Percentiles rank a stretch among this genome's conserved stretches.
Conservation (phyloP, 2,113 vertebrate genomes). For the Helogale parvula region DNA sequence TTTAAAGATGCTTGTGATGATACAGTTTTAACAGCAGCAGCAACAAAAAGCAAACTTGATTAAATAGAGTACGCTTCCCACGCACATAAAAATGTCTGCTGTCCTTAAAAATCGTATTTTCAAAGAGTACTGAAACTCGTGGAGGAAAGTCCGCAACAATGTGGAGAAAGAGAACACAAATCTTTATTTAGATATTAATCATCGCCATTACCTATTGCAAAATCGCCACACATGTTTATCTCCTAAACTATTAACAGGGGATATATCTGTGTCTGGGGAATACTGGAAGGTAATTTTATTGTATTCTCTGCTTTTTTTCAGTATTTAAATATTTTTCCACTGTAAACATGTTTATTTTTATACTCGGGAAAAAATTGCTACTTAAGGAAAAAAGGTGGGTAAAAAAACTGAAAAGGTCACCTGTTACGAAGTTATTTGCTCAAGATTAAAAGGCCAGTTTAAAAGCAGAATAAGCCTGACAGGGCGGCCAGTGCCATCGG, state of each 20-base stretch:
- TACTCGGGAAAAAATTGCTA: background rate
- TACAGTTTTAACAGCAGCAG: background rate
- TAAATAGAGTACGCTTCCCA: background rate
- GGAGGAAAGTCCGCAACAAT: background rate
- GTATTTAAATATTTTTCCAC: background rate
- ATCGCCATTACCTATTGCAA: background rate
- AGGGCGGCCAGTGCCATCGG: background rate
- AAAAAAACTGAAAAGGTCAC: conserved; percentile 41
- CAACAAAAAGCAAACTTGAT: background rate
- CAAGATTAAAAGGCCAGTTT: background rate
- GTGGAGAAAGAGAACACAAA: background rate
- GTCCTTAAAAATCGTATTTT: background rate
- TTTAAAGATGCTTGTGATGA: background rate
- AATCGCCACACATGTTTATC: background rate
- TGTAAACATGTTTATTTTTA: background rate
- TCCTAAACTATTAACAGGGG: conserved; percentile 30
- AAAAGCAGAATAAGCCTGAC: background rate
- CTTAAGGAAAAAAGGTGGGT: conserved; percentile 26
- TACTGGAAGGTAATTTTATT: background rate
- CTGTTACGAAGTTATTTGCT: background rate
- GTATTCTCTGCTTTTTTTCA: background rate
- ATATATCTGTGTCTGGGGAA: background rate
- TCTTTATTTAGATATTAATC: background rate
- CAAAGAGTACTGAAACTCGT: conserved; percentile 14
- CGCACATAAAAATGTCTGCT: background rate